Base-by-base conservation (phyloP, 2,113 vertebrate genomes). In the Clarias batrachus region DNA sequence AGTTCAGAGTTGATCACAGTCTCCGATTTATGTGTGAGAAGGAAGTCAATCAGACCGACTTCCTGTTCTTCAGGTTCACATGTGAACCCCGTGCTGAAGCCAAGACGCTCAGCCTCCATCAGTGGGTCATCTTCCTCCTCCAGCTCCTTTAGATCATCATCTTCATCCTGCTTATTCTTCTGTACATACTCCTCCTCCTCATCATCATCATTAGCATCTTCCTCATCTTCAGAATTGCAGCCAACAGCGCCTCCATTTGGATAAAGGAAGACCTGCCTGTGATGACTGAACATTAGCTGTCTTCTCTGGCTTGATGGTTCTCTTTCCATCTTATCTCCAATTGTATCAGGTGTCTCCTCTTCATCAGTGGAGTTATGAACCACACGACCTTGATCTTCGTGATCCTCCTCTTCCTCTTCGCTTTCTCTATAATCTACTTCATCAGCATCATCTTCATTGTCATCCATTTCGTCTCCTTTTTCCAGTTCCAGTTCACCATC, bases 41-140 rank as follows among this genome's bases (percentile, higher is more conserved):
- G 81, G 60, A 89, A 90, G 76, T 85, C 70, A 30, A 84, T 56
- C 4, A 89, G 86, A 52, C 81, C 81, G 2, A 88, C 63, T 91
- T 95, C 85, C 93, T 73, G 93, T 80, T 96, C 96, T 80, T 96
- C 96, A 21, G 90, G 93, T 91, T 96, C 95, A 0, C 93, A 92
- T 90, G 90, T 90, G 63, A 85, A 92, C 7, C 95, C 95, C 4
- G 92, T 91, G 48, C 89, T 87, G 90, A 98, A 97, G 14, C 89
- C 94, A 81, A 94, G 91, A 0, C 97, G 97, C 91, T 98, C 97
- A 0, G 97, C 97, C 90, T 87, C 97, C 89, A 91, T 96, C 95
- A 90, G 95, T 4, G 97, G 97, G 82, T 97, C 95, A 0, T 95
- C 94, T 81, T 85, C 57, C 83, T 90, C 65, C 5, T 60, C 91